Percentiles rank a stretch among this genome's conserved stretches.
Evolutionary conservation across 2,113 vertebrate genomes (phyloP).

Genomic region (Hydropotes inermis): DNA sequence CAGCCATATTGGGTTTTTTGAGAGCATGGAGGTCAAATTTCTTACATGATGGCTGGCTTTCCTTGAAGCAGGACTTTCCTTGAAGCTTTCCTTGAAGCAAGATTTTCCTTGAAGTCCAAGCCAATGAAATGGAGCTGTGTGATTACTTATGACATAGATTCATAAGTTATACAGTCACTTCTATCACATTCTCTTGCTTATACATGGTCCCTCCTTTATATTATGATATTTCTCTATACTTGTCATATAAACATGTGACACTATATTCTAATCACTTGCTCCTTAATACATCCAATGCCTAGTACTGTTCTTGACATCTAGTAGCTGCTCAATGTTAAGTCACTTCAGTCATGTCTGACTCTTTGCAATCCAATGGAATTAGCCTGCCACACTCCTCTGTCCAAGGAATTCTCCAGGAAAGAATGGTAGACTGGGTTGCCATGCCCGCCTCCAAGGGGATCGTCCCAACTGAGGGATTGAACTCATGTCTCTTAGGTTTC

Average conservation of each 20-base stretch:
- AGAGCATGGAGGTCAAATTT: not conserved
- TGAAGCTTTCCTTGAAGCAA: not conserved
- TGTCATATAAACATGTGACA: not conserved
- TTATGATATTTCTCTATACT: not conserved
- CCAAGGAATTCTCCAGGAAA: not conserved
- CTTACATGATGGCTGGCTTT: not conserved
- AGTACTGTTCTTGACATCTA: not conserved
- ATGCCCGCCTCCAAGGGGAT: not conserved
- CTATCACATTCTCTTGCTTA: not conserved
- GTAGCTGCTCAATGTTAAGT: not conserved
- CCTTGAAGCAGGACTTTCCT: not conserved
- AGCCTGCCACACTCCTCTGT: not conserved
- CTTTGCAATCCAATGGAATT: not conserved
- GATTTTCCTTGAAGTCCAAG: not conserved
- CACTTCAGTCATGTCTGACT: not conserved
- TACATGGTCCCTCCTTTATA: not conserved
- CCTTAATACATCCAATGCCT: not conserved
- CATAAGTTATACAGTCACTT: not conserved
- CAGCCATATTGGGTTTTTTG: not conserved
- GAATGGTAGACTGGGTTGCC: not conserved
- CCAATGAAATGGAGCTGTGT: not conserved
- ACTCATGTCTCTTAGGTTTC: not conserved
- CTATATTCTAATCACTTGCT: not conserved
- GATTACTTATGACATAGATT: not conserved
- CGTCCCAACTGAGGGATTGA: not conserved